phyloP scores from a whole-genome alignment of 2,888 invertebrate species.

The Pollenia amentaria region DNA sequence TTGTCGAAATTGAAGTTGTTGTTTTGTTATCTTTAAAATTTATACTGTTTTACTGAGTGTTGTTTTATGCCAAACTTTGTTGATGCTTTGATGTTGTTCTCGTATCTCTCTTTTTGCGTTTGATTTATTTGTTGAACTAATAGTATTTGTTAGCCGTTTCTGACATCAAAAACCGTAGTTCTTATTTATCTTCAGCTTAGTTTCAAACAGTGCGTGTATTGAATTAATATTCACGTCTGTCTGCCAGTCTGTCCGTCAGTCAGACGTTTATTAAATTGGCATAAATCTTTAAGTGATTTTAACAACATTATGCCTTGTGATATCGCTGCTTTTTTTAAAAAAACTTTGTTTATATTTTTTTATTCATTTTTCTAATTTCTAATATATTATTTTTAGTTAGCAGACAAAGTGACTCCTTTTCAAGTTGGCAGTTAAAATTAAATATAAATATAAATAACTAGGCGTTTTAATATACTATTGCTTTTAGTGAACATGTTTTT shows the following conservation, averaged over 20 bases:
- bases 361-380: background rate
- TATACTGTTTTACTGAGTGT: constrained; percentile 11
- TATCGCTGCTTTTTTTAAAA: constrained; percentile 2
- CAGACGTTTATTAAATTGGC: constrained; percentile 39
- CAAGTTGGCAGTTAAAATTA: constrained; percentile 38
- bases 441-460: constrained; percentile 29
- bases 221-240: constrained; percentile 26
- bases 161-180: constrained; percentile 47
- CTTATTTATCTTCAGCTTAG: background rate
- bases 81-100: background rate
- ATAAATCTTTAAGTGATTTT: constrained; percentile 42
- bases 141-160: constrained; percentile 51
- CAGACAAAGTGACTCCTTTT: constrained; percentile 61
- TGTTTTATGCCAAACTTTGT: constrained; percentile 48
- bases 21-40: constrained; percentile 54
- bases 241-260: background rate
- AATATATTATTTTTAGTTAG: constrained; percentile 14
- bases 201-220: background rate
- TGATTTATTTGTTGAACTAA: constrained; percentile 66
- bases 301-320: background rate
- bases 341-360: background rate
- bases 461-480: constrained; percentile 17
- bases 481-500: background rate
- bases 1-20: constrained; percentile 17
- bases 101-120: constrained; percentile 20